Conservation (phyloP, 37 sponge, comb jelly and placozoan species). For the Halichondria panicea region DNA sequence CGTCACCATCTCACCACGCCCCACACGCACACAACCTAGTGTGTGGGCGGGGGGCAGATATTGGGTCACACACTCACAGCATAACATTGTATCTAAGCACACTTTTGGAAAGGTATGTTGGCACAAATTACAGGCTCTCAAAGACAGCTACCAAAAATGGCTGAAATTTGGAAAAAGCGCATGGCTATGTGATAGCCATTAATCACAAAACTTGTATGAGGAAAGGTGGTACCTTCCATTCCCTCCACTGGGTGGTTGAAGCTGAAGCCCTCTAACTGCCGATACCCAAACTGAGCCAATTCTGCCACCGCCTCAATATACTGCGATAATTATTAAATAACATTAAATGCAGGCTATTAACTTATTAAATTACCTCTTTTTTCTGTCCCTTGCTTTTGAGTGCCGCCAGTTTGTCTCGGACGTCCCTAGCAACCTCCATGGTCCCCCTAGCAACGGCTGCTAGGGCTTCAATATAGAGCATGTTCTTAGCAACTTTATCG, state of each 20-base stretch:
- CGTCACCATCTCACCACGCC: slow-evolving; percentile 36
- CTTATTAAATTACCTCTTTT: slow-evolving; percentile 41
- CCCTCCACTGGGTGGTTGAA: slow-evolving; percentile 26
- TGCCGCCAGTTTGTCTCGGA: slow-evolving; percentile 3
- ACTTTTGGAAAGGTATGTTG: background rate
- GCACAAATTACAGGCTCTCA: too few species aligned
- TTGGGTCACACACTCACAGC: background rate
- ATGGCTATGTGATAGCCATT: background rate
- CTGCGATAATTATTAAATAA: slow-evolving; percentile 8
- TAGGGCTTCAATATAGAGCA: slow-evolving; percentile 52
- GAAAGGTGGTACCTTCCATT: slow-evolving; percentile 1
- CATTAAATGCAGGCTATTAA: background rate
- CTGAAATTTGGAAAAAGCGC: background rate
- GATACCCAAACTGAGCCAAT: slow-evolving; percentile 30
- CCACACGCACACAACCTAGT: slow-evolving; percentile 30
- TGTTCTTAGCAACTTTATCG: slow-evolving; percentile 25
- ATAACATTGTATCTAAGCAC: background rate
- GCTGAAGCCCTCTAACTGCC: slow-evolving; percentile 23
- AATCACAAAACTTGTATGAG: background rate
- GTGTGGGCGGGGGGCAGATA: too few species aligned
- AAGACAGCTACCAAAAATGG: background rate
- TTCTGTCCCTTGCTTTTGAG: slow-evolving; percentile 38
- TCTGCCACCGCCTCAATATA: slow-evolving; percentile 25
- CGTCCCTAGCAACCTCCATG: slow-evolving; percentile 2
- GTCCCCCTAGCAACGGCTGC: background rate